Percentiles rank a stretch among this genome's conserved stretches.
Evolutionary conservation across 2,888 invertebrate genomes (phyloP).

Genomic region (Hydropsyche betteni): DNA sequence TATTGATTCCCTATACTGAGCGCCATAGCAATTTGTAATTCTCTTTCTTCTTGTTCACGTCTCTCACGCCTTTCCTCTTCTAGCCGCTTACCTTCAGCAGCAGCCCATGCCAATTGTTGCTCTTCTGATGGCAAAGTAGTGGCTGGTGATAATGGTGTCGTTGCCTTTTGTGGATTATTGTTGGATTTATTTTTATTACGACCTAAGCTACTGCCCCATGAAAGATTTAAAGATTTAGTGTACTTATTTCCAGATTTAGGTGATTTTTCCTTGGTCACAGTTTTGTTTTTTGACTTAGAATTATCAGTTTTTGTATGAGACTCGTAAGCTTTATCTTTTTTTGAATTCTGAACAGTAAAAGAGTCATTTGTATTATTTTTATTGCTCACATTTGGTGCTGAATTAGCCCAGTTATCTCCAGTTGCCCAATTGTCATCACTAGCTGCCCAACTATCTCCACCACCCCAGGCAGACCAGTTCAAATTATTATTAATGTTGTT

Average conservation of each 20-base stretch:
- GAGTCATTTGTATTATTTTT: conserved; percentile 27
- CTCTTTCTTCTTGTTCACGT: conserved; percentile 74
- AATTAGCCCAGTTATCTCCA: conserved; percentile 44
- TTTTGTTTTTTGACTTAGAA: conserved; percentile 53
- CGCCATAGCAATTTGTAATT: conserved; percentile 76
- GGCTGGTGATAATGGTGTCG: conserved; percentile 55
- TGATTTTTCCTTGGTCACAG: conserved; percentile 60
- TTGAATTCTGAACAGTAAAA: conserved; percentile 32
- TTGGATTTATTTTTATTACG: conserved; percentile 57
- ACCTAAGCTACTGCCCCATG: conserved; percentile 61
- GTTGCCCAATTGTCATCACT: conserved; percentile 55
- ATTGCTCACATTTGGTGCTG: conserved; percentile 22
- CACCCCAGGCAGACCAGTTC: conserved; percentile 66
- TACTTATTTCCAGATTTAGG: conserved; percentile 63
- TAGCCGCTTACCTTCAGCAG: conserved; percentile 71
- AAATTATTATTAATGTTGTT: conserved; percentile 51
- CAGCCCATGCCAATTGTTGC: conserved; percentile 79
- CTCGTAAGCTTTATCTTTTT: conserved; percentile 40
- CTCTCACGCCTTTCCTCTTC: conserved; percentile 70
- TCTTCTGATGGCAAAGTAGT: conserved; percentile 65
- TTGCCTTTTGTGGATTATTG: conserved; percentile 38
- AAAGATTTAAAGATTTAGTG: conserved; percentile 60
- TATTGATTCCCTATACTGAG: conserved; percentile 63
- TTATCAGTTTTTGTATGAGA: neutral
- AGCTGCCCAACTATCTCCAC: conserved; percentile 57